Evolutionary conservation across 2,888 invertebrate species (phyloP), one percentile per base, ranked within the genome.

Genomic region (Rhaphigaster nebulosa): DNA sequence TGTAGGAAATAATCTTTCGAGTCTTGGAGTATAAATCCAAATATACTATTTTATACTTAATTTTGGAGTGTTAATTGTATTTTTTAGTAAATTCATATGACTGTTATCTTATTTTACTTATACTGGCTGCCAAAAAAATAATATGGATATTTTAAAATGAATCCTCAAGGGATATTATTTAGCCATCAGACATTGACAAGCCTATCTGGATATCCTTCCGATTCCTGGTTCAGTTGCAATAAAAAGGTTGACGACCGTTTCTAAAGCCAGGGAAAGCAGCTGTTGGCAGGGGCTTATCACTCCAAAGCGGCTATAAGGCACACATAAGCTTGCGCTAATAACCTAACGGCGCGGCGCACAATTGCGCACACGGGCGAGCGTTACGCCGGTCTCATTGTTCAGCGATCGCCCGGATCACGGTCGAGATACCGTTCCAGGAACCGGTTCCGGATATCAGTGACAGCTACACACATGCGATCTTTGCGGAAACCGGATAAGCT

Each of bases 401-500:
- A 70, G 70, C 18, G 34, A 70, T 70, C 29, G 70, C 18, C 70
- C 70, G 70, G 70, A 70, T 70, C 70, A 70, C 34, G 70, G 70
- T 23, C 34, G 70, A 18, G 70, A 34, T 70, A 70, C 70, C 70
- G 70, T 70, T 70, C 70, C 70, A 8, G 70, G 29, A 70, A 70
- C 70, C 70, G 70, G 70, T 70, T 70, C 29, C 70, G 70, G 29
- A 29, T 70, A 34, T 70, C 13, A 70, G 70, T 70, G 70, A 70
- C 29, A 34, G 70, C 34, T 70, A 70, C 29, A 18, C 34, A 18
- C 70, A 70, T 18, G 70, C 29, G 70, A 34, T 34, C 70, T 18
- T 34, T 5, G 34, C 23, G 3, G 29, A 34, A 34, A 70, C n/a
- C n/a, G n/a, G n/a, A n/a, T n/a, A n/a, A n/a, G n/a, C n/a, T n/a